Base-by-base conservation (phyloP, 2,113 vertebrate species). In the Cyphomyrus discorhynchus region DNA sequence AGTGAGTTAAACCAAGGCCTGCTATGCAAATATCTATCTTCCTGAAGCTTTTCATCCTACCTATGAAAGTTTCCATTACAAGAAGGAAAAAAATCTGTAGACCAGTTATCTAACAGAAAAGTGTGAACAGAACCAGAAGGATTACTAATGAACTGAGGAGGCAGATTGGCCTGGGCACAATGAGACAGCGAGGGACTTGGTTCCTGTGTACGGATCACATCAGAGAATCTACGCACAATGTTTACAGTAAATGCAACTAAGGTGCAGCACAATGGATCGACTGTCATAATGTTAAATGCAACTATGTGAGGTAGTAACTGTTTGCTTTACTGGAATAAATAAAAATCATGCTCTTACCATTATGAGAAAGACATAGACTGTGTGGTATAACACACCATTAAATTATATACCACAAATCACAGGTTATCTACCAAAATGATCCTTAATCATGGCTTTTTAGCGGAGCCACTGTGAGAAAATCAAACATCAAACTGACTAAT, bases 11-110 rank as follows among this genome's bases (percentile, higher is more conserved):
- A 42, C 35, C 74, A 1, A 77, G 35, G 74, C 31, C 74, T 42
- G 31, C 27, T 42, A 42, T 77, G 74, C 74, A 39, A 77, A 77
- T 77, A 17, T 77, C 35, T 42, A 77, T 77, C 74, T 42, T 77
- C 35, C 74, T 39, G 35, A 39, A 39, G 31, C 74, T 17, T 42
- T 77, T 77, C 31, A 77, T 77, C 35, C 74, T 77, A 77, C 17
- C 31, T 42, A 77, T 80, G 13, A 80, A 80, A n/a, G 74, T 80
- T 80, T 80, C 74, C 35, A 80, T 80, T 80, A 80, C 74, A 80
- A 80, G 74, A 80, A 39, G 27, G 62, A 6, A 80, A 80, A 42
- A 39, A 42, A 15, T 39, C 11, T 17, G 13, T 17, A 17, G 70
- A 77, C 27, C 35, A 7, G 70, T 39, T 77, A 77, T 39, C 70